These are phyloP conservation scores for Torymus tubicola DNA, from an alignment of 2,888 invertebrate species.

Conservation along the genomic window DNA sequence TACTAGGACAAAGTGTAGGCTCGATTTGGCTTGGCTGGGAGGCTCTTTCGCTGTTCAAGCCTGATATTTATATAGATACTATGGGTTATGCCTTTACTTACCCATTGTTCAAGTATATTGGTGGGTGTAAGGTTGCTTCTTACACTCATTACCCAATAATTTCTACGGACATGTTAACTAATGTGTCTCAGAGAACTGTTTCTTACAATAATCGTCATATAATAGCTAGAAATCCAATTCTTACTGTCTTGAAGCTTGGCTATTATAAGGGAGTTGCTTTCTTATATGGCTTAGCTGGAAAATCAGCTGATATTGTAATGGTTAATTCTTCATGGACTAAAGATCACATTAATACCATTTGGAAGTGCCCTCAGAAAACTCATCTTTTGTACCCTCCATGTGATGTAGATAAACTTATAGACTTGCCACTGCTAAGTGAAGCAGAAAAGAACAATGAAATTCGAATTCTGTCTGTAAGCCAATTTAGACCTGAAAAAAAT, in stretches of 20 bases:
- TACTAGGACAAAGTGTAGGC: constrained; percentile 93
- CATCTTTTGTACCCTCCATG: constrained; percentile 96
- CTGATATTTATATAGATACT: constrained; percentile 94
- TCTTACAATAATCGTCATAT: constrained; percentile 90
- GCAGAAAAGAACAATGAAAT: constrained; percentile 78
- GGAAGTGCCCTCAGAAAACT: constrained; percentile 83
- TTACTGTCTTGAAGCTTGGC: constrained; percentile 88
- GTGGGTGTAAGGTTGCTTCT: constrained; percentile 87
- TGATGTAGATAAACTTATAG: constrained; percentile 85
- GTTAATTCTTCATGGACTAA: constrained; percentile 98
- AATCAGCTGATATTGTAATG: constrained; percentile 90
- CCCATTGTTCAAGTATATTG: constrained; percentile 93
- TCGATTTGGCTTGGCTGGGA: constrained; percentile 92
- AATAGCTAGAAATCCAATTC: constrained; percentile 88
- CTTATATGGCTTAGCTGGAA: constrained; percentile 90
- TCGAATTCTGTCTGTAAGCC: constrained; percentile 92
- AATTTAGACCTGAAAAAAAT: constrained; percentile 98
- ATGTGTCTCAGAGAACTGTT: constrained; percentile 84
- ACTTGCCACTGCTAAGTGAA: constrained; percentile 76
- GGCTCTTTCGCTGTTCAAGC: constrained; percentile 89
- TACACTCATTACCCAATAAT: constrained; percentile 98
- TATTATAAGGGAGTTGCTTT: constrained; percentile 94
- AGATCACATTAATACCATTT: constrained; percentile 91
- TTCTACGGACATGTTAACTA: constrained; percentile 93
- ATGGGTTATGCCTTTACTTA: constrained; percentile 96